phyloP scores from a whole-genome alignment of 2,797 vertebrate species.

The Cyclopterus lumpus region DNA sequence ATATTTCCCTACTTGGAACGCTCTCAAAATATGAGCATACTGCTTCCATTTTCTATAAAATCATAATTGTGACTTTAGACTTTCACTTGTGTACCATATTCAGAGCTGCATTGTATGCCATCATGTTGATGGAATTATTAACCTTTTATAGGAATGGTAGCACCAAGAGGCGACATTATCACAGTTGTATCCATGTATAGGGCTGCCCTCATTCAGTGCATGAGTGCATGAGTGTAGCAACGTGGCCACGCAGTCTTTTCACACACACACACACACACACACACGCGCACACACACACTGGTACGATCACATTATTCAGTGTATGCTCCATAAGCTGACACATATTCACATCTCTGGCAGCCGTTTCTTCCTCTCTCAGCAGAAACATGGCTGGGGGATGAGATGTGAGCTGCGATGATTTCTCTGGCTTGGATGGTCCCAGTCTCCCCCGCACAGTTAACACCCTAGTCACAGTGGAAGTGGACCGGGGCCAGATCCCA shows the following conservation, averaged over 20 bases:
- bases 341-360: slow-evolving; percentile 56
- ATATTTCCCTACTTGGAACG: not conserved
- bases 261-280: slow-evolving; percentile 5
- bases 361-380: slow-evolving; percentile 62
- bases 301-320: slow-evolving; percentile 64
- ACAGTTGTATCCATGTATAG: slow-evolving; percentile 17
- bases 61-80: not conserved
- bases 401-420: slow-evolving; percentile 61
- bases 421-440: slow-evolving; percentile 54
- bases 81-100: not conserved
- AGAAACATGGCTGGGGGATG: slow-evolving; percentile 52
- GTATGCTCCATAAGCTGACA: slow-evolving; percentile 58
- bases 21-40: not conserved
- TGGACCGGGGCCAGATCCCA: slow-evolving; percentile 58
- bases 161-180: not conserved
- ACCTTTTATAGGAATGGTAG: slow-evolving; percentile 7
- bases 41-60: not conserved
- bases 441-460: slow-evolving; percentile 56
- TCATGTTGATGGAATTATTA: slow-evolving; percentile 44
- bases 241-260: slow-evolving; percentile 13
- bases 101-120: not conserved
- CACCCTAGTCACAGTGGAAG: slow-evolving; percentile 46
- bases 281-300: slow-evolving; percentile 15
- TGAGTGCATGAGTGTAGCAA: slow-evolving; percentile 24
- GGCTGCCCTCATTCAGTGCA: slow-evolving; percentile 15